These are phyloP conservation scores for Platycnemis pennipes DNA, from an alignment of 2,888 invertebrate genomes.

Conservation along the genomic window DNA sequence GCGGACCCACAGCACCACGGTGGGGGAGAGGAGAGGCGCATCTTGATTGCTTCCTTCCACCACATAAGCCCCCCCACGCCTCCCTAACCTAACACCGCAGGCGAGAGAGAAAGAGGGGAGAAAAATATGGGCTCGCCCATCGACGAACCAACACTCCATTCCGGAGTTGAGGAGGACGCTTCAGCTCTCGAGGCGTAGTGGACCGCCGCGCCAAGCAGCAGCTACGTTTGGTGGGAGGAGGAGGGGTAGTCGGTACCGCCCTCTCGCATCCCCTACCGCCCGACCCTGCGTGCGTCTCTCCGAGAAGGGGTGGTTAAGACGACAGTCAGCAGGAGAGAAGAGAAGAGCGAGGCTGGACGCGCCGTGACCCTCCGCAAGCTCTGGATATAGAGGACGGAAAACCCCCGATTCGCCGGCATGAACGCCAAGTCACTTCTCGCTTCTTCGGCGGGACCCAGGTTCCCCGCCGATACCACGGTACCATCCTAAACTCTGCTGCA, in stretches of 20 bases:
- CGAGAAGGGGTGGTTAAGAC: too few species aligned
- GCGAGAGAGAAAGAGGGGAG: background rate
- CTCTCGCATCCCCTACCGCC: background rate
- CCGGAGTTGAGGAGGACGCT: background rate
- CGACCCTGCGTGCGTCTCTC: background rate
- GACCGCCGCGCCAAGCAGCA: too few species aligned
- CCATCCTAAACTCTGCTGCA: background rate
- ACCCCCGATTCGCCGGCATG: background rate
- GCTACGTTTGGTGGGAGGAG: too few species aligned
- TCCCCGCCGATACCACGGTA: too few species aligned
- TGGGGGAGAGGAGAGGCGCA: background rate
- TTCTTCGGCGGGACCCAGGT: too few species aligned
- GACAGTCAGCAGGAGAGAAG: too few species aligned
- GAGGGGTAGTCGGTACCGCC: too few species aligned
- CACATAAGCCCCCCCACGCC: background rate
- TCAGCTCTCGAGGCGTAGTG: too few species aligned
- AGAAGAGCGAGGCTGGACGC: too few species aligned
- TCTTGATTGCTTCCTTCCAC: background rate
- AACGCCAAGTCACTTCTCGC: too few species aligned
- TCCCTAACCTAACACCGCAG: background rate
- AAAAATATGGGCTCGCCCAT: background rate
- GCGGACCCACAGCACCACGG: background rate
- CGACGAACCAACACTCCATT: background rate
- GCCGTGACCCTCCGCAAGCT: background rate
- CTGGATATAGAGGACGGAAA: background rate